A percentile compares a stretch with the other conserved stretches of the same genome.
Conservation (phyloP, 2,797 vertebrate species). For the Gymnoscopelus braueri region DNA sequence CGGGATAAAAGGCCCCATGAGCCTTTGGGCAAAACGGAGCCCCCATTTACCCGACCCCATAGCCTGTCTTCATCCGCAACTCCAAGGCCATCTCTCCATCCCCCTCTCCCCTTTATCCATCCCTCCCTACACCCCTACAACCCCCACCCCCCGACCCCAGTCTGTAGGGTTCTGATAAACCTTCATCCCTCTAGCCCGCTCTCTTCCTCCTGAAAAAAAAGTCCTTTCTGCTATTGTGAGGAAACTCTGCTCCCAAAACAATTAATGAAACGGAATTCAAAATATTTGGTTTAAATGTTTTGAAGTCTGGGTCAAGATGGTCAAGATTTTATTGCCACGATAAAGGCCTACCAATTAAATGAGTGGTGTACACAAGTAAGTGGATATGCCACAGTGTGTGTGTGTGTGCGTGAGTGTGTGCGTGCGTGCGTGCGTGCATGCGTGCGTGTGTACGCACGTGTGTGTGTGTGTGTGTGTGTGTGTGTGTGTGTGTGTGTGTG, state of each 20-base stretch:
- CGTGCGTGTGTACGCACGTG: background rate
- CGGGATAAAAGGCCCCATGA: conserved; percentile 56
- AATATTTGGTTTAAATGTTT: conserved; percentile 32
- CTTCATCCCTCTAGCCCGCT: conserved; percentile 30
- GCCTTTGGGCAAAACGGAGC: conserved; percentile 35
- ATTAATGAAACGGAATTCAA: conserved; percentile 23
- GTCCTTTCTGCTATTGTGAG: too few relatives aligned
- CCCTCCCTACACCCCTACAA: conserved; percentile 21
- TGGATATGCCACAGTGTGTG: background rate
- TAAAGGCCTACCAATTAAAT: background rate
- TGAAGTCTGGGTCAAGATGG: background rate
- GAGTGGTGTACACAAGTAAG: conserved; percentile 17
- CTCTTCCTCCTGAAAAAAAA: background rate
- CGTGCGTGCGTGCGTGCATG: background rate
- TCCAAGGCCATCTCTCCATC: conserved; percentile 36
- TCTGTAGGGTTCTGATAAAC: conserved; percentile 65
- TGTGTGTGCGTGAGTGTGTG: background rate
- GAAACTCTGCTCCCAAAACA: too few relatives aligned
- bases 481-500: too few relatives aligned
- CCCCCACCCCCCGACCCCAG: conserved; percentile 19
- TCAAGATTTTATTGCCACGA: conserved; percentile 9
- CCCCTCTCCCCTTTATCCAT: conserved; percentile 28
- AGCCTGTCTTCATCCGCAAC: conserved; percentile 44
- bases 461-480: background rate
- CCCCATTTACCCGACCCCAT: conserved; percentile 39